Evolutionary conservation across 2,888 invertebrate species (phyloP).

Genomic region (Andrena marginata): DNA sequence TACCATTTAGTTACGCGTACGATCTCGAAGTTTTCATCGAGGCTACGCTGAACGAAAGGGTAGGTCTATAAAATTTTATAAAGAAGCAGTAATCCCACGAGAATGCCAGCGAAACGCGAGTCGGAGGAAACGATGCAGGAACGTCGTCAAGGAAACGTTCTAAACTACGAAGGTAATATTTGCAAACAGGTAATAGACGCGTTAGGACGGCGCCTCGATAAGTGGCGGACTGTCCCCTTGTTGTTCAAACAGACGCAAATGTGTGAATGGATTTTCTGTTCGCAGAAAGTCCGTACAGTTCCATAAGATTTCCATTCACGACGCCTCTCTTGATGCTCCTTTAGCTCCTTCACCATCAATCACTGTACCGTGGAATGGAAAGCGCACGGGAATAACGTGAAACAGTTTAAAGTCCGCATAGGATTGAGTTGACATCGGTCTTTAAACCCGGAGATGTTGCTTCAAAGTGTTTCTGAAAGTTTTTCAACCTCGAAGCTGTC

Average conservation of each 20-base stretch:
- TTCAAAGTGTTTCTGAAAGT: neutral
- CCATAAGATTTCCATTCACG: conserved; percentile 76
- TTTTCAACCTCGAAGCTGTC: neutral
- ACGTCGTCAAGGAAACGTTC: conserved; percentile 68
- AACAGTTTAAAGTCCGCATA: conserved; percentile 21
- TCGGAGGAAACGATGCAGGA: conserved; percentile 43
- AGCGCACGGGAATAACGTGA: conserved; percentile 18
- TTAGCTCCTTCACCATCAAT: conserved; percentile 55
- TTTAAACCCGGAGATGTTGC: neutral
- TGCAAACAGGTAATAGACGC: conserved; percentile 80
- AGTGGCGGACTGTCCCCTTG: conserved; percentile 75
- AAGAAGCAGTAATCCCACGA: conserved; percentile 35
- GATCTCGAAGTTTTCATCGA: neutral
- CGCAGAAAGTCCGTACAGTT: conserved; percentile 75
- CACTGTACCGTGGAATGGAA: conserved; percentile 41
- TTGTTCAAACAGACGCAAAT: conserved; percentile 71
- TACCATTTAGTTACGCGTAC: neutral
- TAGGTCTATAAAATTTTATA: conserved; percentile 26
- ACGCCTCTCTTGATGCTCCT: conserved; percentile 36
- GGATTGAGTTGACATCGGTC: neutral
- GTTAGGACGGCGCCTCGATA: conserved; percentile 80
- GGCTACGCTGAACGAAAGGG: neutral
- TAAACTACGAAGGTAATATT: conserved; percentile 78
- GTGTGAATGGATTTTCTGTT: conserved; percentile 81
- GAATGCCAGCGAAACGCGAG: conserved; percentile 41